Evolutionary conservation across 2,797 vertebrate species (phyloP).

Genomic region (Cephalopachus bancanus): DNA sequence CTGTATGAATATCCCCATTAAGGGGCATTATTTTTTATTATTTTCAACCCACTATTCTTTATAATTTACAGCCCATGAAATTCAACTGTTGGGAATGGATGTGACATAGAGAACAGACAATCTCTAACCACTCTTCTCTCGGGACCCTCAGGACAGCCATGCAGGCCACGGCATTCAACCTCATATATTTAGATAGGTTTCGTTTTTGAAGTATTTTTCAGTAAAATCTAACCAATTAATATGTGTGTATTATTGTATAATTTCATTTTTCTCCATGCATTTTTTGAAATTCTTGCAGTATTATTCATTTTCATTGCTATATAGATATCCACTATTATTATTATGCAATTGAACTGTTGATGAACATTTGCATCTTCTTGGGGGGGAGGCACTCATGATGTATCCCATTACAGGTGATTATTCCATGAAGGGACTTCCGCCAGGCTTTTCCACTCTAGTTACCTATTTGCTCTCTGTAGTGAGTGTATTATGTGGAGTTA

Average conservation of each 20-base stretch:
- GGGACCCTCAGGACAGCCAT: no score
- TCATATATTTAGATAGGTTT: neutral
- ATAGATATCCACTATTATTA: neutral
- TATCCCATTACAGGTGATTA: neutral
- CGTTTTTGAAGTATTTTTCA: neutral
- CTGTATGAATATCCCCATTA: neutral
- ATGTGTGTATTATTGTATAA: neutral
- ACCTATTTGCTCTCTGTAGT: neutral
- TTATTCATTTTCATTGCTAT: neutral
- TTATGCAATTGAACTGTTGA: neutral
- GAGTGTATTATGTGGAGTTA: rapidly evolving
- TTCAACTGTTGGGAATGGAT: no score
- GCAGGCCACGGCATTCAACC: no score
- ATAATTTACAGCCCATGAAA: no score
- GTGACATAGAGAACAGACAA: no score
- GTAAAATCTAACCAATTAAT: neutral
- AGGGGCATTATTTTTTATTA: no score
- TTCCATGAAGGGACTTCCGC: no score
- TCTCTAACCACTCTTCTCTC: no score
- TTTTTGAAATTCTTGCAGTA: neutral
- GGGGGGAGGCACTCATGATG: no score
- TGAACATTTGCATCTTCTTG: neutral
- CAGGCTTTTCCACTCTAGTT: neutral
- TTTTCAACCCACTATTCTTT: no score
- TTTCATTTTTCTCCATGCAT: neutral